Evolutionary conservation across 2,797 vertebrate genomes (phyloP), one percentile per base, ranked within the genome.

Genomic region (Erpetoichthys calabaricus): DNA sequence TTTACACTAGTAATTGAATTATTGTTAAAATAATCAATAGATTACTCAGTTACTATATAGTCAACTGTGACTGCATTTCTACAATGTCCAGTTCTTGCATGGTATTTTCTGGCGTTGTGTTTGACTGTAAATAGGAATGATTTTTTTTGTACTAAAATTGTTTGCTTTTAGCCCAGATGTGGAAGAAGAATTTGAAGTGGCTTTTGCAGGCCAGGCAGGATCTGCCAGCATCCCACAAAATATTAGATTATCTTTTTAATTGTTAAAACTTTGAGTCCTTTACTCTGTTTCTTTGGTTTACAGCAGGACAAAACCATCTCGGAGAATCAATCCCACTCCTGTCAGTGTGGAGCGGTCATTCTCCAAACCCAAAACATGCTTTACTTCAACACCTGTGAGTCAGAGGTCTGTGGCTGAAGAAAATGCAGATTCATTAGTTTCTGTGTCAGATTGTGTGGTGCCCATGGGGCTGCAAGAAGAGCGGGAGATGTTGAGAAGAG

Each of bases 301-400:
- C 73, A 97, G 94, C 69, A 79, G 74, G 72, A 80, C 82, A 55
- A 97, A 91, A 63, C 96, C 96, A 8, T 96, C 93, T 0, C 84
- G 96, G 58, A 79, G 95, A 70, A 99, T 99, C 75, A 99, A 99
- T 70, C 96, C 96, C 7, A 99, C 96, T 5, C 91, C 92, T 25
- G 91, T 99, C 64, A 90, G 90, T 73, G 77, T 80, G 4, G 93
- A 94, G 64, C 83, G 90, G n/a, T 85, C 87, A 0, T 83, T 91
- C 56, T 98, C 91, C 45, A 94, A 94, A 76, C 91, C 92, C 65
- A 94, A 94, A 82, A 93, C 70, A 55, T 99, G 95, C 69, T 99
- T 99, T 78, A 98, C 91, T 51, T 97, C 96, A 58, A 96, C 92
- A 0, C 96, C 95, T 0, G 83, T 98, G 73, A 88, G 77, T 65